These are phyloP conservation scores for Eutrigla gurnardus DNA, from an alignment of 2,797 vertebrate species.

Conservation along the genomic window DNA sequence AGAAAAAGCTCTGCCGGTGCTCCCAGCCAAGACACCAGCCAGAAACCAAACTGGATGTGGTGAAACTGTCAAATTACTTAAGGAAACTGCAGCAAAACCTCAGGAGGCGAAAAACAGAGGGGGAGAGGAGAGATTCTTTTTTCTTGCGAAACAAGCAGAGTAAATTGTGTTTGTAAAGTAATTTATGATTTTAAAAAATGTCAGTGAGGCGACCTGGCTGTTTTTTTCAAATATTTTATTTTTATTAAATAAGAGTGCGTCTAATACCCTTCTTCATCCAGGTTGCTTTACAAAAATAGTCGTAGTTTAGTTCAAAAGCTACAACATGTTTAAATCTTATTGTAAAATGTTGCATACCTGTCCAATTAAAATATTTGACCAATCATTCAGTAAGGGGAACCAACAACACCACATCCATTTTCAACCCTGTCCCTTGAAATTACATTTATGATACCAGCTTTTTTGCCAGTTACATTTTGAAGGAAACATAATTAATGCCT, in stretches of 20 bases:
- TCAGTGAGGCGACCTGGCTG: background rate
- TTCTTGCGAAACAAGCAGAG: conserved; percentile 64
- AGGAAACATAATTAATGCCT: conserved; percentile 32
- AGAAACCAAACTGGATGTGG: conserved; percentile 89
- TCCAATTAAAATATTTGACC: conserved; percentile 12
- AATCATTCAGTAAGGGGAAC: conserved; percentile 4
- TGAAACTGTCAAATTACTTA: conserved; percentile 88
- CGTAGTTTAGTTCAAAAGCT: background rate
- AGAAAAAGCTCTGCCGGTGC: conserved; percentile 79
- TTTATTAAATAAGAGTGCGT: background rate
- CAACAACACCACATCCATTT: conserved; percentile 17
- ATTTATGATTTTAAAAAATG: conserved; percentile 40
- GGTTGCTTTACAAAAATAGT: background rate
- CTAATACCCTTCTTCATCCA: background rate
- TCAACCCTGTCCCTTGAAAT: background rate
- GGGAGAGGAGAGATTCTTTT: conserved; percentile 41
- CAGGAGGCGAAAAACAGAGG: conserved; percentile 70
- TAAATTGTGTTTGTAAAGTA: conserved; percentile 43
- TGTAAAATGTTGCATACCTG: conserved; percentile 13
- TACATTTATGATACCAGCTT: background rate
- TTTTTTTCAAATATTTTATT: background rate
- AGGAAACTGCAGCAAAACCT: conserved; percentile 85
- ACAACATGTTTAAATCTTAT: background rate
- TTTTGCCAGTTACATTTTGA: conserved; percentile 24
- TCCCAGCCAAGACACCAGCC: conserved; percentile 80